Evolutionary conservation across 2,113 vertebrate genomes (phyloP).

Genomic region (Pipra filicauda): DNA sequence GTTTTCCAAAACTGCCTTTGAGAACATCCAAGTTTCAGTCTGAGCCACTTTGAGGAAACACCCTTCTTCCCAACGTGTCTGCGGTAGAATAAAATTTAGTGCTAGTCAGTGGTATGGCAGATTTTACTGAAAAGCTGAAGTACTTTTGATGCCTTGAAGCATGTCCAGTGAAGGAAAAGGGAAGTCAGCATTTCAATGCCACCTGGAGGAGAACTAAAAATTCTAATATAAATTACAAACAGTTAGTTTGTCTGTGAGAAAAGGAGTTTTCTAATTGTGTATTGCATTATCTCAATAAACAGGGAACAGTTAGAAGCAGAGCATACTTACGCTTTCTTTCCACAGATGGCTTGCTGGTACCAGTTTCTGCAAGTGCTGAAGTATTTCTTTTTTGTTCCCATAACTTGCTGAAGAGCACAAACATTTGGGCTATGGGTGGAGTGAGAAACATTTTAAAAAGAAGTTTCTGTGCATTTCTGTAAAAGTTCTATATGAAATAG

Average conservation of each 20-base stretch:
- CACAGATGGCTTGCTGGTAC: conserved; percentile 94
- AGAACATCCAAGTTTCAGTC: neutral
- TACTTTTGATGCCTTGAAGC: neutral
- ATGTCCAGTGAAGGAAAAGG: neutral
- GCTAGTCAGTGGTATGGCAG: conserved; percentile 6
- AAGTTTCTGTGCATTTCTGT: neutral
- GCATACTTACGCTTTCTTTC: conserved; percentile 94
- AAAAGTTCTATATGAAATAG: neutral
- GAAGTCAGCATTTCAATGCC: conserved; percentile 11
- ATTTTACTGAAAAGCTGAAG: neutral
- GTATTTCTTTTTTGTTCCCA: conserved; percentile 96
- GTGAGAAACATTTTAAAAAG: neutral
- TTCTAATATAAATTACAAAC: neutral
- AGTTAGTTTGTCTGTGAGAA: neutral
- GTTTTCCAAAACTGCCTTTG: neutral
- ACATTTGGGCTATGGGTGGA: conserved; percentile 84
- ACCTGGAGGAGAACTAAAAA: conserved; percentile 18
- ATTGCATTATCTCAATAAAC: neutral
- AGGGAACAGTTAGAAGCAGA: neutral
- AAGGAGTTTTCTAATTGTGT: fast-evolving
- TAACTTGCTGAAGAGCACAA: conserved; percentile 94
- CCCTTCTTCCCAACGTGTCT: neutral
- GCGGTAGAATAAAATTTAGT: neutral
- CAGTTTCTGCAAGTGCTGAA: conserved; percentile 97
- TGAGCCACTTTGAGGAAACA: neutral